Evolutionary conservation across 1,140 invertebrate genomes (phyloP).

Genomic region (Drosophila tropicalis): DNA sequence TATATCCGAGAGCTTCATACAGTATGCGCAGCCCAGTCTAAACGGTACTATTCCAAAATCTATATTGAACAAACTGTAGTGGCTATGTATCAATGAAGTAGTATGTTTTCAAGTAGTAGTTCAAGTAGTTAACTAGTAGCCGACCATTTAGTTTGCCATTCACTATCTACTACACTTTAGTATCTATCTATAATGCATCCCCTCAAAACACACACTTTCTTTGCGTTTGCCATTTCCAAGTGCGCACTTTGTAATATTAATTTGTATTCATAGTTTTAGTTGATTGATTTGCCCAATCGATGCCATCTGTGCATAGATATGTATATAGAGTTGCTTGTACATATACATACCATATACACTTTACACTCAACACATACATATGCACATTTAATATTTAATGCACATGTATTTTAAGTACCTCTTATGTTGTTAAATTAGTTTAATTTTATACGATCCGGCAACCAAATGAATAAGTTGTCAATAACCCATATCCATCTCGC

Average conservation of each 20-base stretch:
- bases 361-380: slow-evolving; percentile 19
- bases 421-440: slow-evolving; percentile 43
- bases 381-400: slow-evolving; percentile 10
- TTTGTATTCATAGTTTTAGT: slow-evolving; percentile 63
- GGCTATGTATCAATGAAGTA: slow-evolving; percentile 14
- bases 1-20: slow-evolving; percentile 83
- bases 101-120: slow-evolving; percentile 22
- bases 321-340: slow-evolving; percentile 19
- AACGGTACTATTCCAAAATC: slow-evolving; percentile 83
- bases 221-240: slow-evolving; percentile 37
- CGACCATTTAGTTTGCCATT: slow-evolving; percentile 33
- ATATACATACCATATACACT: slow-evolving; percentile 17
- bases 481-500: not conserved
- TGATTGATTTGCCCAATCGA: slow-evolving; percentile 59
- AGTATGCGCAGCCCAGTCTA: slow-evolving; percentile 83
- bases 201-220: slow-evolving; percentile 6
- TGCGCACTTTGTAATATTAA: slow-evolving; percentile 48
- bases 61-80: slow-evolving; percentile 80
- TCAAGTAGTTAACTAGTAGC: slow-evolving; percentile 34
- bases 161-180: slow-evolving; percentile 5
- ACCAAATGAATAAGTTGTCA: slow-evolving; percentile 58
- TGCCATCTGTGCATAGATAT: slow-evolving; percentile 42
- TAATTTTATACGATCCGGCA: slow-evolving; percentile 24
- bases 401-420: slow-evolving; percentile 4
- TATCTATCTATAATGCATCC: slow-evolving; percentile 42